Base-by-base conservation (phyloP, 2,113 vertebrate species). In the Gymnocephalus cernua region DNA sequence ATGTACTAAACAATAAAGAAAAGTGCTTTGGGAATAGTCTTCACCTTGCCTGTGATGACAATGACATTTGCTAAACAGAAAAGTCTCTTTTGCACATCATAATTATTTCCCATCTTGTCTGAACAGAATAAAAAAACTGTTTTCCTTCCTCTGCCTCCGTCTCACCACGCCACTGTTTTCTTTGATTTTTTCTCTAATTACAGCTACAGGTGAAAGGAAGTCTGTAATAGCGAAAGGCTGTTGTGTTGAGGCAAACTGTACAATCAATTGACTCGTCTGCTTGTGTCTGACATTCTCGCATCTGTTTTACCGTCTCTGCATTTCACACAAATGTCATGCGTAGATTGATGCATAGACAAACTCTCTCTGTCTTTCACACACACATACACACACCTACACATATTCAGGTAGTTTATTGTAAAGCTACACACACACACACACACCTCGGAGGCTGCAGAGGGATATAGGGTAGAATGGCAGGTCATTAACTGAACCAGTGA, bases 401-500 rank as follows among this genome's bases (percentile, higher is more conserved):
- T 2, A 73, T 16, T 25, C 45, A 44, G 15, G 19, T 25, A 32
- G 70, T 50, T 79, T 50, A 75, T 59, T 71, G 65, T 74, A 48
- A 73, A 41, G 47, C 66, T 47, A 21, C 54, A 50, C 70, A 61
- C 68, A 77, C 50, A 21, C 54, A 50, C 70, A 61, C 68, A 77
- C 50, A 41, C 48, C 48, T 6, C 5, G 4, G 35, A 61, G 59
- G 58, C 18, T 27, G 32, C 18, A 23, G 53, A 27, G 47, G 29
- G 25, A 73, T 73, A 73, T 41, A 68, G 72, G 41, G 32, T 2
- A 51, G 77, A 83, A 79, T 87, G 87, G 83, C 89, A 92, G 87
- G 79, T 92, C 86, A 89, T 94, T 93, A 94, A 79, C 65, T 67
- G 79, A 87, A 88, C 58, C 84, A 88, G 83, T 86, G 86, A 84